Base-by-base conservation (phyloP, 2,888 invertebrate genomes). In the Amphipyra tragopoginis region DNA sequence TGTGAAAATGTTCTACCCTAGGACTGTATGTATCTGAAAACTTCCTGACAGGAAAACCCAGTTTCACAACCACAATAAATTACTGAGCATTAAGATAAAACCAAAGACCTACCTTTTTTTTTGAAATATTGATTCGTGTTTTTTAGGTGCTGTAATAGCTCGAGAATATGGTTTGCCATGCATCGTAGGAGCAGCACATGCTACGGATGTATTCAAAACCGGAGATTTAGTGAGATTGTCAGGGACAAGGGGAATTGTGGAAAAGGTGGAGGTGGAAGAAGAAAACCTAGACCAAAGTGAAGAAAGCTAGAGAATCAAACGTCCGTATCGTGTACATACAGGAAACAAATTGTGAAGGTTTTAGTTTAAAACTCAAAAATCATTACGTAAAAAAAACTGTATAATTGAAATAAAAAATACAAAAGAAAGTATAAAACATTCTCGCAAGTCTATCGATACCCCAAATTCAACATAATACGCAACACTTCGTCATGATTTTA, bases 121-220 rank as follows among this genome's bases (percentile, higher is more conserved):
- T 8, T 40, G n/a, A 11, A 58, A 10, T n/a, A 13, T 15, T 8
- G 11, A 8, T 47, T 9, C 60, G 13, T 49, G 43, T 55, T 26
- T 80, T 77, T 8, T 80, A 97, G 97, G 98, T 50, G 97, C 97
- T 38, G 97, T 98, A 0, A 97, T 98, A 44, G 98, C 98, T 0
- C 93, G 98, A 67, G 98, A 98, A 89, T 98, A 97, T 86, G 97
- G 98, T 0, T 86, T 98, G 40, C 98, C 98, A 0, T 98, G 97
- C 83, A 95, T 98, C 34, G 97, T 98, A n/a, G 97, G 97, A 39
- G 97, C 96, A 0, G 89, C 93, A 21, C 92, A 95, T 64, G 97
- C 97, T 0, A 97, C 97, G 0, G 93, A 95, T 73, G 77, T 95
- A 8, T 97, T 97, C 81, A 93, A 93, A 77, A 96, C 97, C n/a